Conservation (phyloP, 2,888 invertebrate species). For the Platynereis dumerilii region DNA sequence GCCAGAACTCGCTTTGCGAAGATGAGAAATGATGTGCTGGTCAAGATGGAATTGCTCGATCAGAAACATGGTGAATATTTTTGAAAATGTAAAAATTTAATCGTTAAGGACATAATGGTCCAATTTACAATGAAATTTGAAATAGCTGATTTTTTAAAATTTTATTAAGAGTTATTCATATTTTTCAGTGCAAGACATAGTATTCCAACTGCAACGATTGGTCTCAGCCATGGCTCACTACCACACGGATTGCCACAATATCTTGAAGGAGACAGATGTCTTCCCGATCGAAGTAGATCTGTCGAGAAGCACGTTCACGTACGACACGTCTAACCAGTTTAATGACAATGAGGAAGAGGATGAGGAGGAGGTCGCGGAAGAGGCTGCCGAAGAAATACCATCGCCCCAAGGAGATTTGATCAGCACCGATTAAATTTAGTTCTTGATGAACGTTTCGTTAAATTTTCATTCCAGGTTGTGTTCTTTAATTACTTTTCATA, state of each 20-base stretch:
- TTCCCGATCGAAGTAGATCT: conserved; percentile 97
- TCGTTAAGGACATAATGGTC: too few species aligned
- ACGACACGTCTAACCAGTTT: conserved; percentile 59
- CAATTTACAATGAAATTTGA: too few species aligned
- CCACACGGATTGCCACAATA: conserved; percentile 77
- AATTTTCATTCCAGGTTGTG: too few species aligned
- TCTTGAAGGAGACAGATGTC: conserved; percentile 75
- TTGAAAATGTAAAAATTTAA: neutral
- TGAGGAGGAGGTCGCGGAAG: conserved; percentile 11
- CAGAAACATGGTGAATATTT: conserved; percentile 83
- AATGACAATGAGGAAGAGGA: conserved; percentile 50
- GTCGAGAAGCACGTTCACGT: conserved; percentile 89
- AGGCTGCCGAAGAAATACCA: conserved; percentile 3
- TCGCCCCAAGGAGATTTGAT: conserved; percentile 19
- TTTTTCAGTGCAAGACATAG: conserved; percentile 82
- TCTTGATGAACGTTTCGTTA: too few species aligned
- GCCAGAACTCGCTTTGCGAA: conserved; percentile 79
- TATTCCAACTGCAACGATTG: conserved; percentile 75
- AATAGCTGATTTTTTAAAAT: too few species aligned
- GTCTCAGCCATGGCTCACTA: conserved; percentile 82
- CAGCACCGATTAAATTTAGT: conserved; percentile 24
- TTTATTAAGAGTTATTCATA: conserved; percentile 2
- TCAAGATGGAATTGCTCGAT: conserved; percentile 95
- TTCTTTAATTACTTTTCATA: too few species aligned
- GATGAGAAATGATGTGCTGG: conserved; percentile 81